Evolutionary conservation across 1,140 invertebrate genomes (phyloP).

Genomic region (Pomacea maculata): DNA sequence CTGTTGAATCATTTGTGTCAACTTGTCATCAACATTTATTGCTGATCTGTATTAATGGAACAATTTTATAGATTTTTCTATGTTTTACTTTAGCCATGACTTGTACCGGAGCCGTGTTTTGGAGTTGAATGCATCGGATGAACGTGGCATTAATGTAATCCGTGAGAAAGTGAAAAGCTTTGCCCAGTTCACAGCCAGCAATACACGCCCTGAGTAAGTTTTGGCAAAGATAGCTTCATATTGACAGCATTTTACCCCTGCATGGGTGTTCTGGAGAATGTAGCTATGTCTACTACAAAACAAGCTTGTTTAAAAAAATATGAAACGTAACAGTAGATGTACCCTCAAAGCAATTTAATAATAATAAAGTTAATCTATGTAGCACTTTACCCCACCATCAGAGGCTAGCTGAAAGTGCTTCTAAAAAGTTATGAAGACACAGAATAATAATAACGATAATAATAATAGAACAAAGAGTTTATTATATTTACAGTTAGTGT

Average conservation of each 20-base stretch:
- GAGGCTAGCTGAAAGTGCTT: no score
- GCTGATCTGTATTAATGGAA: neutral
- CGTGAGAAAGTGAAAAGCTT: slow-evolving; percentile 97
- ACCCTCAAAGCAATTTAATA: neutral
- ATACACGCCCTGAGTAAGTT: slow-evolving; percentile 81
- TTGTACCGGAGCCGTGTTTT: slow-evolving; percentile 75
- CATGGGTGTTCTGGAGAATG: neutral
- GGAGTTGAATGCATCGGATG: slow-evolving; percentile 99
- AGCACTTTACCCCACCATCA: no score
- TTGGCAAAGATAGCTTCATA: neutral
- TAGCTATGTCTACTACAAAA: neutral
- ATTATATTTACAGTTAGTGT: no score
- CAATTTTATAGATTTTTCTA: neutral
- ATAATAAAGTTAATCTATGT: no score
- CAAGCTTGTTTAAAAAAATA: neutral
- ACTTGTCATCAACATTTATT: no score
- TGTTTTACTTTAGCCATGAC: slow-evolving; percentile 50
- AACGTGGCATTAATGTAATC: slow-evolving; percentile 97
- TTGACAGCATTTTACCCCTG: neutral
- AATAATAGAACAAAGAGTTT: no score
- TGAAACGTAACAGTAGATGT: neutral
- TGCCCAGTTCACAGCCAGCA: slow-evolving; percentile 78
- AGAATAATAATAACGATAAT: no score
- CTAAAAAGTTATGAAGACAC: no score
- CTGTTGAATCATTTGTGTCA: no score